Base-by-base conservation (phyloP, 2,888 invertebrate genomes). In the Diplolepis rosae region DNA sequence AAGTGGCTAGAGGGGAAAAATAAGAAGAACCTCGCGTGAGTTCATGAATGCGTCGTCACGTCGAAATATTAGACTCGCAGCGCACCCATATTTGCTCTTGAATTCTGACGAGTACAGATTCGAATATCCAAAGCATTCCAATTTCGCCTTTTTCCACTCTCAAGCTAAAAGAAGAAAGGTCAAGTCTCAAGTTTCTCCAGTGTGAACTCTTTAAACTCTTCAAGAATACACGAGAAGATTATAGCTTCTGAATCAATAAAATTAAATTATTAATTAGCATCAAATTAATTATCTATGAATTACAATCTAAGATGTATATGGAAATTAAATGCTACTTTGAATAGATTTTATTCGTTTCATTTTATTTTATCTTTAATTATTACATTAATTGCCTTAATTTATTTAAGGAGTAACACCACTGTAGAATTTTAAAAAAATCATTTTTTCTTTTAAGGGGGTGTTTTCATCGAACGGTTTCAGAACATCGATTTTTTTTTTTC, bases 81-180 rank as follows among this genome's bases (percentile, higher is more conserved):
- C 81, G 78, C 81, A 71, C 81, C 80, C 77, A 81, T 83, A 74
- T 83, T 83, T 83, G 81, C 80, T 80, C 80, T 76, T 73, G 75
- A 79, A 82, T 82, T 80, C 76, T 76, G 73, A 65, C 74, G 32
- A 56, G 69, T 70, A 73, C 72, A 66, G 78, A 73, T 77, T 77
- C 71, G 61, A 76, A 66, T 77, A 73, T 77, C 76, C 71, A 54
- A 76, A 74, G 72, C 30, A 65, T 18, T 32, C 24, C 6, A 24
- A 61, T 67, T 69, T 67, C 50, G 13, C n/a, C 52, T 28, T 51
- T n/a, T n/a, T 27, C 5, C 4, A 28, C n/a, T n/a, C 24, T 27
- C 24, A 52, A n/a, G n/a, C n/a, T 7, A 52, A 51, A 52, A 48
- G 22, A 28, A 28, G 9, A 30, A 30, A 28, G 15, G 27, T 54